These are phyloP conservation scores for Cryptocephalus moraei DNA, from an alignment of 2,888 invertebrate species.

Conservation along the genomic window DNA sequence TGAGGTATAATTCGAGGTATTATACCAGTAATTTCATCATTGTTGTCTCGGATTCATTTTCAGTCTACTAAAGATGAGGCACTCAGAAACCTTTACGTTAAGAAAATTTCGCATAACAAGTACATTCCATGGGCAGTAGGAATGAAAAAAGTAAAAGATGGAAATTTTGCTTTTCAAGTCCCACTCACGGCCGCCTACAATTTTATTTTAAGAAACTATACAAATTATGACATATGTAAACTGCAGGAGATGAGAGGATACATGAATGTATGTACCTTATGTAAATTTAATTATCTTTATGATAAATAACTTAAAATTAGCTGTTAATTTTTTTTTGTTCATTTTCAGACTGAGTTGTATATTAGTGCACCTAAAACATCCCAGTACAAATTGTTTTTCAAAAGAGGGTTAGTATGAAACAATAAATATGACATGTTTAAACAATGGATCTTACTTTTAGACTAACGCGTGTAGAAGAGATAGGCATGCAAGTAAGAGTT, in stretches of 20 bases:
- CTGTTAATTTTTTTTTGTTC: not conserved
- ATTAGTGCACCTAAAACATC: slow-evolving; percentile 21
- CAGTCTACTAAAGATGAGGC: slow-evolving; percentile 29
- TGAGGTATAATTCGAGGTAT: slow-evolving; percentile 24
- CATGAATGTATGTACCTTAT: slow-evolving; percentile 22
- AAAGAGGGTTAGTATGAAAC: slow-evolving; percentile 19
- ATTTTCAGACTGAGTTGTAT: slow-evolving; percentile 18
- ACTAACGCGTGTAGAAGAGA: slow-evolving; percentile 19
- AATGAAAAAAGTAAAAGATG: slow-evolving; percentile 28
- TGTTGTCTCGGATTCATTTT: slow-evolving; percentile 5
- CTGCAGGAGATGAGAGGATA: slow-evolving; percentile 35
- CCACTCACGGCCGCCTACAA: slow-evolving; percentile 35
- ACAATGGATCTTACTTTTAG: slow-evolving; percentile 14
- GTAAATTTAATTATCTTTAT: no score
- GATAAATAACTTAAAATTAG: not conserved
- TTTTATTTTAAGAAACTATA: slow-evolving; percentile 36
- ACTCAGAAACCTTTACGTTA: slow-evolving; percentile 31
- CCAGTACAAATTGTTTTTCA: slow-evolving; percentile 24
- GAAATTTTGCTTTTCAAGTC: slow-evolving; percentile 37
- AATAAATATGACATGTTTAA: no score
- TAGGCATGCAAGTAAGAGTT: slow-evolving; percentile 19
- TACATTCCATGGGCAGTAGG: slow-evolving; percentile 33
- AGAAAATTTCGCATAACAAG: slow-evolving; percentile 33
- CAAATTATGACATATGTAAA: slow-evolving; percentile 42
- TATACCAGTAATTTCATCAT: not conserved